Evolutionary conservation across 1,140 invertebrate genomes (phyloP), one percentile per base, ranked within the genome.

Genomic region (Periplaneta americana): DNA sequence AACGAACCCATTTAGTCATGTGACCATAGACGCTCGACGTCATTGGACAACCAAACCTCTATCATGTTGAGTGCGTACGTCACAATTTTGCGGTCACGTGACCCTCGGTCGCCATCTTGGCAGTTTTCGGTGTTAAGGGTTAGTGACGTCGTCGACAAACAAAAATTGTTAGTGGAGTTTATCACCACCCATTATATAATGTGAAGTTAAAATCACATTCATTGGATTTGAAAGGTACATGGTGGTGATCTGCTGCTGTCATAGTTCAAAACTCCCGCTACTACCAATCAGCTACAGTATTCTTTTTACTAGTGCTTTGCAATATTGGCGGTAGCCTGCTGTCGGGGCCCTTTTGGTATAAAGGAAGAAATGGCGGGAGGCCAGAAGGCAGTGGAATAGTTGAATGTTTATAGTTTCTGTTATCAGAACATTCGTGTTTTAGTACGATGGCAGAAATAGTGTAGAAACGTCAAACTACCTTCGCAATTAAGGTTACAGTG

Each of bases 71-170:
- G 57, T 83, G 80, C 48, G 83, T 86, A 88, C 88, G 88, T 89
- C 88, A 89, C 87, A 87, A 86, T 88, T 88, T 87, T 86, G 79
- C 80, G 86, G 84, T 89, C 88, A 89, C 88, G 88, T 89, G 88
- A 89, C 87, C 85, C 84, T 85, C 86, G 86, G 88, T 87, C 88
- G 88, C 88, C 88, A 89, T 89, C 88, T 89, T 89, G 88, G 87
- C 87, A 89, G 87, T 88, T 88, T 87, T 74, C 48, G 48, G 48
- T 66, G 48, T n/a, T 66, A 6, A 66, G 87, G 87, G 86, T 86
- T 87, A 87, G 85, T 85, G 85, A 85, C 84, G 86, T 85, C 85
- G 81, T 82, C 84, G 83, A 83, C 78, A 79, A 83, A 81, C 80
- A 83, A 48, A 37, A 79, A 32, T 79, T 33, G 78, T 37, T 35